These are phyloP conservation scores for Seira sanloemensis DNA, from an alignment of 2,888 invertebrate genomes.

Conservation along the genomic window DNA sequence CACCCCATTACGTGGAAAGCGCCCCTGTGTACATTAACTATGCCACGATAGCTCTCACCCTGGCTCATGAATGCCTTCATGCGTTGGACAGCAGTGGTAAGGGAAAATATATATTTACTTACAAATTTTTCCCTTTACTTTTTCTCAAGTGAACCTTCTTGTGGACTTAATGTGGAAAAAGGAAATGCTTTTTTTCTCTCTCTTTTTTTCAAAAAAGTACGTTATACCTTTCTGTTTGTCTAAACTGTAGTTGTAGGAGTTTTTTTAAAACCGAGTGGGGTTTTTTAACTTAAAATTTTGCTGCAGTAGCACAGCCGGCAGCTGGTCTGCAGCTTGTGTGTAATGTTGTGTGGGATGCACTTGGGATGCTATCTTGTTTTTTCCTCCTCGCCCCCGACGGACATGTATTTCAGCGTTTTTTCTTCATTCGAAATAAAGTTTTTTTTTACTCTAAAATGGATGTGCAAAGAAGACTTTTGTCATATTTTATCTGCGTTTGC, in stretches of 20 bases:
- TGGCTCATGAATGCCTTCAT: conserved; percentile 78
- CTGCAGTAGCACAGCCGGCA: neutral
- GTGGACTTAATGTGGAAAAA: too few relatives aligned
- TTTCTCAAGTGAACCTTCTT: too few relatives aligned
- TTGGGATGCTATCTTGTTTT: conserved; percentile 19
- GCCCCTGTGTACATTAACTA: conserved; percentile 77
- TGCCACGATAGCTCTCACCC: conserved; percentile 77
- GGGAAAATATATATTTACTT: neutral
- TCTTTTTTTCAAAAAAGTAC: too few relatives aligned
- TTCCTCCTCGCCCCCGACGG: neutral
- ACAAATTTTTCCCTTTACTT: neutral
- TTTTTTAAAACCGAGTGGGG: neutral
- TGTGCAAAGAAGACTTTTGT: neutral
- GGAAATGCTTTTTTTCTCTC: too few relatives aligned
- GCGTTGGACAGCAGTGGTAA: conserved; percentile 76
- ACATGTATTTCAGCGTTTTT: neutral
- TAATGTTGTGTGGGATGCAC: conserved; percentile 21
- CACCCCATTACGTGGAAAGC: conserved; percentile 77
- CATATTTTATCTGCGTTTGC: neutral
- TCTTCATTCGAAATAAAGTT: neutral
- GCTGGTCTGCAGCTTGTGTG: conserved; percentile 50
- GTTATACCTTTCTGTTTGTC: too few relatives aligned
- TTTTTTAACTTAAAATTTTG: neutral
- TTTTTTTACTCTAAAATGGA: neutral
- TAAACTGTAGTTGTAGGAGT: too few relatives aligned